phyloP scores from a whole-genome alignment of 2,797 vertebrate species.

The Oryzias dopingdopingensis region DNA sequence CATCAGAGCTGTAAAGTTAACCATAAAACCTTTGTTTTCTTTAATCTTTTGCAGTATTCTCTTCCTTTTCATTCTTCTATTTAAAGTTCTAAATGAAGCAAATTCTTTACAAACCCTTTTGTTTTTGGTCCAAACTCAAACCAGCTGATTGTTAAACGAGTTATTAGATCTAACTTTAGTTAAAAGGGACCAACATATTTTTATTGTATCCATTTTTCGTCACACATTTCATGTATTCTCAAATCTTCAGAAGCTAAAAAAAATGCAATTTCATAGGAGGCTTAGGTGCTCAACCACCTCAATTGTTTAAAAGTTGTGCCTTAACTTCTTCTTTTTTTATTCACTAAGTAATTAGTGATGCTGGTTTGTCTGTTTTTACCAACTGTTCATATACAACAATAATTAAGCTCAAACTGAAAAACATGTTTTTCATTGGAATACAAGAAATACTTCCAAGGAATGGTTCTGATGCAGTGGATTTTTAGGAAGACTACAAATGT shows the following conservation, averaged over 20 bases:
- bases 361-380: slow-evolving; percentile 33
- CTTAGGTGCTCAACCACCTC: slow-evolving; percentile 6
- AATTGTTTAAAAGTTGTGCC: slow-evolving; percentile 36
- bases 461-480: too few species aligned
- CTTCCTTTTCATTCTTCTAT: background rate
- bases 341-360: slow-evolving; percentile 2
- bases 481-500: too few species aligned
- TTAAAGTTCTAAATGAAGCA: background rate
- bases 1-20: background rate
- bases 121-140: background rate
- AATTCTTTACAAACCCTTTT: background rate
- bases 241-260: background rate
- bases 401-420: slow-evolving; percentile 1
- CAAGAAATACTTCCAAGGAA: background rate
- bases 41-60: background rate
- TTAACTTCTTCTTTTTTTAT: slow-evolving; percentile 27
- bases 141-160: slow-evolving; percentile 3
- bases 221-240: background rate
- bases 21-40: background rate
- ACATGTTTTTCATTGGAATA: background rate
- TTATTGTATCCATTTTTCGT: background rate
- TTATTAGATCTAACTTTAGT: slow-evolving; percentile 2
- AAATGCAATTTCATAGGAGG: background rate
- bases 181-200: slow-evolving; percentile 32
- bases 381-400: slow-evolving; percentile 2